Base-by-base conservation (phyloP, 2,888 invertebrate genomes). In the Pammene aurita region DNA sequence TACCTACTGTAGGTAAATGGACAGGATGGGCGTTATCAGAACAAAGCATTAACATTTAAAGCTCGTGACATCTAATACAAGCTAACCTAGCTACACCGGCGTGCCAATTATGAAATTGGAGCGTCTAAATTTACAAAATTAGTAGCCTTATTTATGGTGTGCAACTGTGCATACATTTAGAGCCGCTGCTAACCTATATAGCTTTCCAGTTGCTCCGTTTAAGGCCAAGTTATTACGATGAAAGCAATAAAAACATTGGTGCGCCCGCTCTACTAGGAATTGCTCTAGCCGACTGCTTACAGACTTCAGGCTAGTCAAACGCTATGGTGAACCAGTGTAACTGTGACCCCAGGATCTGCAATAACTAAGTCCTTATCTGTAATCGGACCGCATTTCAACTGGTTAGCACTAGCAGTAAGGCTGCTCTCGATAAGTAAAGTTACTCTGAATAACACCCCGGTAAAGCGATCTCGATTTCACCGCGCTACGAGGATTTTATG, bases 221-320 rank as follows among this genome's bases (percentile, higher is more conserved):
- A 65, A 54, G 68, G 64, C 11, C 14, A 41, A 18, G 16, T 42
- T 62, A 48, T 26, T 26, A 2, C 26, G 54, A 54, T 26, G 62
- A 67, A 56, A n/a, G 68, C 58, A 64, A 58, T 65, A 69, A 69
- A 69, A 64, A 60, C 58, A 34, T 58, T 18, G 42, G 38, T 54
- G 38, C 13, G 2, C 26, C 52, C 50, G 50, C 18, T 50, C 52
- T 11, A 52, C 26, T 26, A 56, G 44, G 18, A 35, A 58, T 46
- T 69, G 35, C 58, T 58, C 42, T 26, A n/a, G n/a, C n/a, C n/a
- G n/a, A n/a, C 13, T 26, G 18, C 18, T 50, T 11, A 18, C 50
- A 2, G 11, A 50, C 26, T 44, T 60, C 7, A 52, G 11, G 11
- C 26, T 26, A 26, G 5, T 48, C 9, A 46, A 48, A 16, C 16